Base-by-base conservation (phyloP, 2,888 invertebrate species). In the Plagodis dolabraria region DNA sequence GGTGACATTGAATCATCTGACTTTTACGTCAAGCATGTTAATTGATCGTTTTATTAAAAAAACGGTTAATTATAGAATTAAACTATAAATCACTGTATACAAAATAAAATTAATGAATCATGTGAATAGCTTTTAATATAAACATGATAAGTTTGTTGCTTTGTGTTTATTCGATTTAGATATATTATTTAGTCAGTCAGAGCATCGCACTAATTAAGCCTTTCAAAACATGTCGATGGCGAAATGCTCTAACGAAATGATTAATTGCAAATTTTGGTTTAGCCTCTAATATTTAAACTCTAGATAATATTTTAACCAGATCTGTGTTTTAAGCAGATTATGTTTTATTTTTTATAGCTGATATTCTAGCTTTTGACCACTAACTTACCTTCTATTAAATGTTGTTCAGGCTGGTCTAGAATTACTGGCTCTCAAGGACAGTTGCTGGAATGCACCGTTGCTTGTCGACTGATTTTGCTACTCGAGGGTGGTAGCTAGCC, bases 31-130 rank as follows among this genome's bases (percentile, higher is more conserved):
- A 43, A 54, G 10, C 38, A n/a, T 40, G 48, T 57, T 65, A 63
- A 65, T 68, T 65, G 51, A 60, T 47, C 46, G 22, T 45, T 11
- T 53, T 52, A 53, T 52, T 62, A 6, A 40, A 40, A 51, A 57
- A 38, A 38, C 47, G 33, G 34, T 49, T 57, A 65, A 61, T 63
- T 63, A 61, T 47, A 33, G 42, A 51, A 40, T 53, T 49, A 33
- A 22, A 10, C 48, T 43, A 62, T 65, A 60, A 68, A 67, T 67
- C 61, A 67, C 47, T 47, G 6, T 4, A 7, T n/a, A 40, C 22
- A 5, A 33, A 47, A 43, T 47, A 60, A 40, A 57, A 53, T 56
- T 52, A 56, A 60, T 56, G 48, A 52, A 44, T 35, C 11, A 33
- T 33, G 48, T 44, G 50, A 47, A 49, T 49, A 53, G 36, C 12